Evolutionary conservation across 1,140 invertebrate genomes (phyloP).

Genomic region (Nephila pilipes): DNA sequence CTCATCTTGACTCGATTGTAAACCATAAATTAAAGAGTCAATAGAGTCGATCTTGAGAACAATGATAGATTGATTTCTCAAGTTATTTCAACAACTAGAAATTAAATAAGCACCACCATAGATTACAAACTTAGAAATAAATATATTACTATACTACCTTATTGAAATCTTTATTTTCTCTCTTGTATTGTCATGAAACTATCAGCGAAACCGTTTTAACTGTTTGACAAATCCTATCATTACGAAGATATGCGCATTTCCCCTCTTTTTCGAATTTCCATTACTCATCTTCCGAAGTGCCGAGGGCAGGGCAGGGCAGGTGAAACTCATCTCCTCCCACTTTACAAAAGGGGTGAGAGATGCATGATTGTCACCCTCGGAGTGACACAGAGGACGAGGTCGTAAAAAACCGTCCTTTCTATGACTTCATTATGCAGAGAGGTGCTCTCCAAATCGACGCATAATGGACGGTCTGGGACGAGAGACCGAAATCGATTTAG

Average conservation of each 20-base stretch:
- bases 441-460: background rate
- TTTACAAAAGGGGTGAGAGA: background rate
- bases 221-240: background rate
- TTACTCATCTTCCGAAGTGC: background rate
- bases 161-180: too few relatives aligned
- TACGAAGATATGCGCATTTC: background rate
- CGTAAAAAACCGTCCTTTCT: background rate
- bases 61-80: too few relatives aligned
- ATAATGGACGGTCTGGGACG: background rate
- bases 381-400: slow-evolving; percentile 3
- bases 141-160: too few relatives aligned
- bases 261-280: background rate
- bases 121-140: too few relatives aligned
- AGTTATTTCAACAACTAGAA: too few relatives aligned
- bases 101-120: too few relatives aligned
- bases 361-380: slow-evolving; percentile 2
- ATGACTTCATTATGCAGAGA: slow-evolving; percentile 45
- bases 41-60: too few relatives aligned
- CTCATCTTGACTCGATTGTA: too few relatives aligned
- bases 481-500: slow-evolving; percentile 15
- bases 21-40: too few relatives aligned
- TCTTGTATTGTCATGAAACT: too few relatives aligned
- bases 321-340: background rate
- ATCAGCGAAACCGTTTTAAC: background rate
- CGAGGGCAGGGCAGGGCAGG: background rate